Evolutionary conservation across 1,140 invertebrate species (phyloP), one percentile per base, ranked within the genome.

Genomic region (Sitobion miscanthi): DNA sequence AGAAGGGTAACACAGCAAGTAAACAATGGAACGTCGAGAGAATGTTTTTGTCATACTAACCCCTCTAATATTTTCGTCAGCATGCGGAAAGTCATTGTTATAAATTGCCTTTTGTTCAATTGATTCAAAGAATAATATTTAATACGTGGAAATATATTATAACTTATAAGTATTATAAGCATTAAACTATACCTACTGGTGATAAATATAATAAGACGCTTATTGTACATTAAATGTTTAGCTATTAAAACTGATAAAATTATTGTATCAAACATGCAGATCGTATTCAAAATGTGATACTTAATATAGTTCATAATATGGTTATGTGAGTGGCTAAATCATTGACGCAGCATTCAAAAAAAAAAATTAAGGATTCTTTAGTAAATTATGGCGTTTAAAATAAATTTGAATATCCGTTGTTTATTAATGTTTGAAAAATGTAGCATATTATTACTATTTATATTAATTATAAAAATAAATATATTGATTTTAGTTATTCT

Each of bases 1-100:
- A 57, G 54, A 35, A 89, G 88, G 49, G 49, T 89, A 57, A 20
- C n/a, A 77, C n/a, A 8, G 38, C 38, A 57, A 89, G 49, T 89
- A 54, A 89, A 89, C 88, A 89, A 89, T 89, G 23, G 49, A 23
- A 89, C 21, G 49, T 35, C 49, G n/a, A 54, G 2, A 38, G 88
- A 57, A 89, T 89, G 49, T 57, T 89, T 89, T 89, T 89, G 88
- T 89, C 52, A 89, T 89, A 54, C 47, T 88, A 57, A 89, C 88
- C 88, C n/a, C 49, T 57, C 88, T 89, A 57, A 89, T 89, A 38
- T 89, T 86, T 89, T 57, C n/a, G 47, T 57, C 21, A 23, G n/a
- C 49, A 57, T 25, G 35, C n/a, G 3, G 4, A 57, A 89, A 89
- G 49, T 89, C 49, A 89, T 77, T 77, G 88, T 89, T 89, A 57